Evolutionary conservation across 1,140 invertebrate genomes (phyloP).

Genomic region (Drosophila sucinea): DNA sequence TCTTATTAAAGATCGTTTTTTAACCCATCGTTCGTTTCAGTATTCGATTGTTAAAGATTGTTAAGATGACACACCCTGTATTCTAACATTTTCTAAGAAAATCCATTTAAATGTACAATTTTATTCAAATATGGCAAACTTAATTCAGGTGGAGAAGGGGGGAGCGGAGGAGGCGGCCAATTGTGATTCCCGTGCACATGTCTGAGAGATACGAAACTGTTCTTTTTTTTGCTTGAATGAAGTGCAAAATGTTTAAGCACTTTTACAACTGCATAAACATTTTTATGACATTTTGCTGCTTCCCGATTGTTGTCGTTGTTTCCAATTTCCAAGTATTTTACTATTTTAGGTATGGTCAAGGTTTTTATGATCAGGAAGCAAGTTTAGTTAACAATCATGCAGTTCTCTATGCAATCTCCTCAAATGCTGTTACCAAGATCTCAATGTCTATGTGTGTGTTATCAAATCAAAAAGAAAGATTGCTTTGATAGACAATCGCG

Average conservation of each 20-base stretch:
- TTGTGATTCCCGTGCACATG: not conserved
- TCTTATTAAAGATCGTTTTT: too few relatives aligned
- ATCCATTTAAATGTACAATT: slow-evolving; percentile 1
- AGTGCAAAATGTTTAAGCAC: slow-evolving; percentile 9
- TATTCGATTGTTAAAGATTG: too few relatives aligned
- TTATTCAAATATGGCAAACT: slow-evolving; percentile 8
- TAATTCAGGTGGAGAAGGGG: not conserved
- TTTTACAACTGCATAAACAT: slow-evolving; percentile 44
- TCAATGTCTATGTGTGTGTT: too few relatives aligned
- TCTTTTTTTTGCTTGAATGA: not conserved
- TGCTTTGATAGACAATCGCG: too few relatives aligned
- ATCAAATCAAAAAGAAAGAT: too few relatives aligned
- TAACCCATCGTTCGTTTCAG: too few relatives aligned
- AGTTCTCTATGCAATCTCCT: not conserved
- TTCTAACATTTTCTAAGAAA: not conserved
- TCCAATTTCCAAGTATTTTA: not conserved
- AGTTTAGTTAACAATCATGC: slow-evolving; percentile 30
- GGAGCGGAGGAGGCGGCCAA: not conserved
- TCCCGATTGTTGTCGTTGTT: slow-evolving; percentile 17
- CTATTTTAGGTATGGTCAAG: slow-evolving; percentile 22
- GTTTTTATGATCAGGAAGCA: not conserved
- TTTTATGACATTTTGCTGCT: slow-evolving; percentile 37
- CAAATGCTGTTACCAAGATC: too few relatives aligned
- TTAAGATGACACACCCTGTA: not conserved
- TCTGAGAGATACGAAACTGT: not conserved